A percentile compares a stretch with the other conserved stretches of the same genome.
These are phyloP conservation scores for Dermolepida albohirtum DNA, from an alignment of 2,888 invertebrate species.

Conservation along the genomic window DNA sequence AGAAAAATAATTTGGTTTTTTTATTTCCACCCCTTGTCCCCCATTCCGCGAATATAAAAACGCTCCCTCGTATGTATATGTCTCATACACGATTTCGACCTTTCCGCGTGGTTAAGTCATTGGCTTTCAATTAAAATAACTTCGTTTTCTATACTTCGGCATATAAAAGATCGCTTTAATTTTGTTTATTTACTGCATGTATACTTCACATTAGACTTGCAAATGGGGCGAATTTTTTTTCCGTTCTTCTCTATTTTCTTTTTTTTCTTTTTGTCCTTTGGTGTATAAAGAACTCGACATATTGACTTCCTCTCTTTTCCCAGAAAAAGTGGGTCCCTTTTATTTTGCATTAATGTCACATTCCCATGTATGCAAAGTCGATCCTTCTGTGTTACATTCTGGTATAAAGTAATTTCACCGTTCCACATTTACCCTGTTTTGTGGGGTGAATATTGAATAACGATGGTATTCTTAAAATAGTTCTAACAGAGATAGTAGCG, in stretches of 20 bases:
- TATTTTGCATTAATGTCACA: conserved; percentile 36
- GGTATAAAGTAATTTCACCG: conserved; percentile 25
- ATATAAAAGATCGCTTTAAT: background rate
- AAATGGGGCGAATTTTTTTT: conserved; percentile 7
- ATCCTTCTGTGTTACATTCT: conserved; percentile 27
- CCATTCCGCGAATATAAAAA: too few species aligned
- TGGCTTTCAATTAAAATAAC: too few species aligned
- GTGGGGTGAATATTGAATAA: conserved; percentile 36
- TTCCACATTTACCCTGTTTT: background rate
- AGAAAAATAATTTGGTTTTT: too few species aligned
- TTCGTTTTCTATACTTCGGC: too few species aligned
- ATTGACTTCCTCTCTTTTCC: conserved; percentile 22
- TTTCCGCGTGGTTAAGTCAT: too few species aligned
- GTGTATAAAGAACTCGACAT: conserved; percentile 21
- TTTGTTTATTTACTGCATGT: conserved; percentile 13
- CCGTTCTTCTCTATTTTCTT: background rate
- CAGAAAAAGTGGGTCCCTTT: conserved; percentile 14
- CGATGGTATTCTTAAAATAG: conserved; percentile 5
- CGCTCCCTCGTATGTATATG: too few species aligned
- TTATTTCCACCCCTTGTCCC: too few species aligned
- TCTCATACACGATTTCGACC: too few species aligned
- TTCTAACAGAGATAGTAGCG: background rate
- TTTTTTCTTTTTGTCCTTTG: conserved; percentile 6
- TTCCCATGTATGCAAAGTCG: conserved; percentile 36
- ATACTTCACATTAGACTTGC: conserved; percentile 11